Evolutionary conservation across 2,113 vertebrate genomes (phyloP).

Genomic region (Syngnathus typhle): DNA sequence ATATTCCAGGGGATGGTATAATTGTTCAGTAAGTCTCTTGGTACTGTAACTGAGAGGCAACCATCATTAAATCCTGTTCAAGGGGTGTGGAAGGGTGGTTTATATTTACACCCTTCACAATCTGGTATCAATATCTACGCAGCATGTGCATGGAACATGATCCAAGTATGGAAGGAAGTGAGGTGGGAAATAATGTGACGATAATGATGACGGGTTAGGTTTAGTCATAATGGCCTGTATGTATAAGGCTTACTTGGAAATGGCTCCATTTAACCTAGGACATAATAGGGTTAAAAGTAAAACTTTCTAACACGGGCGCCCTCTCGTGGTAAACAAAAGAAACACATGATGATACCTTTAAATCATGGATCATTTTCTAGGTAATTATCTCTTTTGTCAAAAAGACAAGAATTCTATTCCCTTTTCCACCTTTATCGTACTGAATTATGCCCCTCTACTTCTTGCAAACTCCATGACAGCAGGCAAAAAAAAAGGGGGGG

Average conservation of each 20-base stretch:
- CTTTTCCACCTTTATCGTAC: background rate
- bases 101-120: constrained; percentile 36
- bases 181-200: constrained; percentile 31
- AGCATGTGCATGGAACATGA: constrained; percentile 45
- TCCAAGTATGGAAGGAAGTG: constrained; percentile 33
- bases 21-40: constrained; percentile 59
- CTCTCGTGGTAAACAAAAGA: too few species aligned
- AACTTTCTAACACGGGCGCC: too few species aligned
- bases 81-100: constrained; percentile 19
- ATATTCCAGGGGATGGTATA: constrained; percentile 58
- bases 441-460: background rate
- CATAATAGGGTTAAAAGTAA: too few species aligned
- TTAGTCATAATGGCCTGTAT: too few species aligned
- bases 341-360: too few species aligned
- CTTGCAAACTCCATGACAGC: constrained; percentile 71
- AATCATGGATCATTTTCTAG: too few species aligned
- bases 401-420: background rate
- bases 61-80: constrained; percentile 62
- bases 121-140: constrained; percentile 41
- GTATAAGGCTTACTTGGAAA: too few species aligned
- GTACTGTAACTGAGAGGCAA: constrained; percentile 50
- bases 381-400: background rate
- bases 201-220: background rate
- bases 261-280: too few species aligned
- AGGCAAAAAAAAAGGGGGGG: constrained; percentile 9